Evolutionary conservation across 2,113 vertebrate genomes (phyloP), one percentile per base, ranked within the genome.

Genomic region (Numenius arquata): DNA sequence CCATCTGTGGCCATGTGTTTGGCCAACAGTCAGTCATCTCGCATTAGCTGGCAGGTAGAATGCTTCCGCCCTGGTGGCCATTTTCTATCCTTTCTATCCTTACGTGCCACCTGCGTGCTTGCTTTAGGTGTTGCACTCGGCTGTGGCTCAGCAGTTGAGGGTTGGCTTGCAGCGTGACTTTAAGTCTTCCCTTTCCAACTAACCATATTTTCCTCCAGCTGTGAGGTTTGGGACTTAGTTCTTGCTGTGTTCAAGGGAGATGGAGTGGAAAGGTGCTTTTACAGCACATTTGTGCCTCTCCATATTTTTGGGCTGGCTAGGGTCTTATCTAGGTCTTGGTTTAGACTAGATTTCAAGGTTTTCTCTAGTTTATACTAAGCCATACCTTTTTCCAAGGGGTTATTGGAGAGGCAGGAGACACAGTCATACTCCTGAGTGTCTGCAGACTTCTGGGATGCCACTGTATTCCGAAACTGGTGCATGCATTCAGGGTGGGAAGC

Each of bases 101-200:
- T 48, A 14, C 0, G 1, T 87, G 87, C 70, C 61, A 50, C 75
- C 58, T 66, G 71, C 20, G 6, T 17, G 3, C 0, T 0, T 53
- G 41, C 41, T 48, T 41, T 50, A 40, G 65, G 14, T 26, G 15
- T 27, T 61, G 48, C 32, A 3, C 65, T 56, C 1, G 0, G 32
- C 80, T 50, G 59, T 13, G 12, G 20, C 38, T 80, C 27, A 12
- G 41, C 32, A 12, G 70, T 67, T 2, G 5, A 38, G 55, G 11
- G 2, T 27, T 93, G 86, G 34, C 53, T 95, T 83, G 53, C 56
- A 41, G 7, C 0, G 1, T 12, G 48, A 17, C 52, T 90, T 85
- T 4, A 29, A 85, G 52, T 62, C 62, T 93, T 93, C 17, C 41
- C 74, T 70, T 80, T 40, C 68, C 45, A 83, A 21, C 32, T 13